phyloP scores from a whole-genome alignment of 2,113 vertebrate species.

The Malurus elegans region DNA sequence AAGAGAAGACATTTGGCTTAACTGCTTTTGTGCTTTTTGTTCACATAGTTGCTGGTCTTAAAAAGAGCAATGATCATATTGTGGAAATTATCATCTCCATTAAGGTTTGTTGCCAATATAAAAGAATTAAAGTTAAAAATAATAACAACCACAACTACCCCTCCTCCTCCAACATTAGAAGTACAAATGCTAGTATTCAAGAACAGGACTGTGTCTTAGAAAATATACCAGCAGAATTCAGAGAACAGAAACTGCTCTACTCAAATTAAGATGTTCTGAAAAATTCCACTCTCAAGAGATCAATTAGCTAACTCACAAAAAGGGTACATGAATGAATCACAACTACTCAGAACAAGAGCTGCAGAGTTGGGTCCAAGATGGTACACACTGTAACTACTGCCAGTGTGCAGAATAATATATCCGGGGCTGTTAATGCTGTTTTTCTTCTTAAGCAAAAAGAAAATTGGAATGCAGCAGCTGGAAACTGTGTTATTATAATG shows the following conservation, averaged over 20 bases:
- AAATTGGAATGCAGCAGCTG: neutral
- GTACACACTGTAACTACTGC: neutral
- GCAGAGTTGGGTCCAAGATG: neutral
- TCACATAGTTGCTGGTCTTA: neutral
- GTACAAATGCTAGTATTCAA: neutral
- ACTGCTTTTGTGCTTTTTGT: neutral
- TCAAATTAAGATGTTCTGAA: neutral
- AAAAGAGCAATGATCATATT: neutral
- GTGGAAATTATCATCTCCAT: neutral
- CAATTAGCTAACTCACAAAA: neutral
- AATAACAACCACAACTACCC: fast-evolving
- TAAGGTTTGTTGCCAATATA: neutral
- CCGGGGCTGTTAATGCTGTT: neutral
- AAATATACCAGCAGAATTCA: neutral
- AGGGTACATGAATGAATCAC: neutral
- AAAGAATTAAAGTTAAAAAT: neutral
- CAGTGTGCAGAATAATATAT: neutral
- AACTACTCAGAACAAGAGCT: neutral
- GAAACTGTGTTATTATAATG: neutral
- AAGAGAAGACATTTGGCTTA: neutral
- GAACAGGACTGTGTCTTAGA: neutral
- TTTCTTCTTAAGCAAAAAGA: neutral
- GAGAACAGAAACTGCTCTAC: neutral
- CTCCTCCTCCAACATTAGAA: neutral
- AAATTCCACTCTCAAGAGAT: neutral